A percentile compares a stretch with the other conserved stretches of the same genome.
Conservation (phyloP, 2,113 vertebrate species). For the Rhinoderma darwinii region DNA sequence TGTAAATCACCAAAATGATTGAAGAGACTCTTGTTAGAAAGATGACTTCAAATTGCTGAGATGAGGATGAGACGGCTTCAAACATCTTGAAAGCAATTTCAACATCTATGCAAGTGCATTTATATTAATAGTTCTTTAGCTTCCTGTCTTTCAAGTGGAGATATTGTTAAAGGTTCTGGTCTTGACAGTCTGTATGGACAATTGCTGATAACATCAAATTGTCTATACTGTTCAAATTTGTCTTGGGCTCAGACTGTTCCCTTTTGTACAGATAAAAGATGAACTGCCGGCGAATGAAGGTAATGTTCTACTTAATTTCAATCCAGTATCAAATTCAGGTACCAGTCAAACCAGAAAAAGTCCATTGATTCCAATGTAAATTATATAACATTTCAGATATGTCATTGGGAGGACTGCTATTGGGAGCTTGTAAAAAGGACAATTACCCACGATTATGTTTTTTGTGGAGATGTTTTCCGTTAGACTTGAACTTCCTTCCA, state of each 20-base stretch:
- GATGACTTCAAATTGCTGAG: conserved; percentile 62
- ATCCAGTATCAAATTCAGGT: background rate
- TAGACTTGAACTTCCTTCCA: background rate
- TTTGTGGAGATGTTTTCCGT: background rate
- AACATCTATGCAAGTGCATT: conserved; percentile 58
- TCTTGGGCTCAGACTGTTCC: conserved; percentile 46
- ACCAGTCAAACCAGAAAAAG: background rate
- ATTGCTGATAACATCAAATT: conserved; percentile 68
- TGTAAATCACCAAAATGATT: conserved; percentile 65
- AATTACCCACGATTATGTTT: background rate
- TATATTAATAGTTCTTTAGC: conserved; percentile 60
- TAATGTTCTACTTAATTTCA: background rate
- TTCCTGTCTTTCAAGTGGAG: conserved; percentile 65
- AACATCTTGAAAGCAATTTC: conserved; percentile 62
- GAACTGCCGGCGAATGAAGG: conserved; percentile 40
- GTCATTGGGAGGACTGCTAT: background rate
- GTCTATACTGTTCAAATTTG: conserved; percentile 68
- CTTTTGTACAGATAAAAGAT: conserved; percentile 60
- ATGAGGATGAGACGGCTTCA: conserved; percentile 62
- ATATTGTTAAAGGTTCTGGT: conserved; percentile 61
- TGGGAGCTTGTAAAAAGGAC: background rate
- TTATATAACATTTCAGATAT: background rate
- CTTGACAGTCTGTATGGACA: conserved; percentile 62
- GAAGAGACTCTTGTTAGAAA: conserved; percentile 52
- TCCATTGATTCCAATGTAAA: background rate